Evolutionary conservation across 2,797 vertebrate species (phyloP), one percentile per base, ranked within the genome.

Genomic region (Gallinago solitaria): DNA sequence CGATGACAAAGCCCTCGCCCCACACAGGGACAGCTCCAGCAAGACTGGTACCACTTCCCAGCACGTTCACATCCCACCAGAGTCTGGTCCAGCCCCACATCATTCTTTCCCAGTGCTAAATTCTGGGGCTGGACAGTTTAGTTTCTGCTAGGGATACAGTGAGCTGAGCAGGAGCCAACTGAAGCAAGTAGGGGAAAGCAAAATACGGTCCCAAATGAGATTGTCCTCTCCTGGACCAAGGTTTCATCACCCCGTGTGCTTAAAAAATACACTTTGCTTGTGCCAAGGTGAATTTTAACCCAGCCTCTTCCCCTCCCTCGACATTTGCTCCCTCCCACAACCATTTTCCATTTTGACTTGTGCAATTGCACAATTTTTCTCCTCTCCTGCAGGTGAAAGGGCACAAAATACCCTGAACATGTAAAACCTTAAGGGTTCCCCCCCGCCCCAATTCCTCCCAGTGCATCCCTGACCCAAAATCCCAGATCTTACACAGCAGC

Each of bases 191-290:
- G 6, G 8, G 35, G 23, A 60, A 83, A 39, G 39, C 39, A 19
- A 35, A 54, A 3, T 0, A 14, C 0, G 2, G 20, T 16, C 35
- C 25, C 8, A 27, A 21, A 27, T 6, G 14, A 74, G 32, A 63
- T 12, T 13, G 9, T 21, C 7, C 9, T 41, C 59, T 57, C 47
- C 25, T 3, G 64, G 11, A 39, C 2, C 21, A 79, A 73, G 39
- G 11, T 21, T 51, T 35, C 53, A 48, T 32, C 35, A 12, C 14
- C 3, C 0, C 5, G 14, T 11, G 4, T 32, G n/a, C 20, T 45
- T 39, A 41, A 41, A 41, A 41, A 76, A 11, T 2, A 5, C 4
- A 3, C 5, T 47, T 85, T 6, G 9, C 17, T 82, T 16, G 2
- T 3, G 6, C 16, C 30, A 73, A 51, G 15, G 10, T 32, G 33